Base-by-base conservation (phyloP, 1,140 invertebrate species). In the Eueides isabella region DNA sequence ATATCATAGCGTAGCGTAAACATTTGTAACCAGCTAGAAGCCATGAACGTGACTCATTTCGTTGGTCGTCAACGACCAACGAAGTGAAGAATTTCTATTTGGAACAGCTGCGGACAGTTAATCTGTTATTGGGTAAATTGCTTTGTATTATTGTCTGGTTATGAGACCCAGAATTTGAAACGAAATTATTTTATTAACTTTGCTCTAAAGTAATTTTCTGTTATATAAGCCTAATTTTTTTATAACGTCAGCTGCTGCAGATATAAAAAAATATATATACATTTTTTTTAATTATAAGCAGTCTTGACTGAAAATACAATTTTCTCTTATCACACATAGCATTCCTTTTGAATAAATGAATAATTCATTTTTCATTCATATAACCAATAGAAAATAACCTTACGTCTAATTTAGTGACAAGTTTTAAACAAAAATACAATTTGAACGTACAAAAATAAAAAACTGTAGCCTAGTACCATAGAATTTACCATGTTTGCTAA, bases 91-190 rank as follows among this genome's bases (percentile, higher is more conserved):
- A 78, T 78, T 76, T 67, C 74, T 74, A 78, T 78, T 76, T 61
- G 74, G 67, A 72, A 62, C 79, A 80, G 77, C 79, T 76, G 77
- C 65, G 67, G 72, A 76, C 72, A 69, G 76, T 75, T 80, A 76
- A 78, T 74, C 74, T 76, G 62, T 78, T 78, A 78, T 80, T 78
- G 35, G 69, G 68, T 75, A 72, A 76, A 78, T 78, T 76, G 79
- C 67, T 73, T 62, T 65, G 55, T 30, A 65, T 72, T 61, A 74
- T 66, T 61, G 31, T 31, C 5, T 64, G 28, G 66, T 63, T 68
- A 63, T 55, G 30, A 64, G 66, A 62, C 19, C 19, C 28, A 61
- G 26, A 44, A 67, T 63, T 68, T 48, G 29, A n/a, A 62, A 30
- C 19, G n/a, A 7, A 73, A 73, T 68, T 23, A n/a, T 55, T 44